phyloP scores from a whole-genome alignment of 2,888 invertebrate species.

The Therioaphis trifolii region DNA sequence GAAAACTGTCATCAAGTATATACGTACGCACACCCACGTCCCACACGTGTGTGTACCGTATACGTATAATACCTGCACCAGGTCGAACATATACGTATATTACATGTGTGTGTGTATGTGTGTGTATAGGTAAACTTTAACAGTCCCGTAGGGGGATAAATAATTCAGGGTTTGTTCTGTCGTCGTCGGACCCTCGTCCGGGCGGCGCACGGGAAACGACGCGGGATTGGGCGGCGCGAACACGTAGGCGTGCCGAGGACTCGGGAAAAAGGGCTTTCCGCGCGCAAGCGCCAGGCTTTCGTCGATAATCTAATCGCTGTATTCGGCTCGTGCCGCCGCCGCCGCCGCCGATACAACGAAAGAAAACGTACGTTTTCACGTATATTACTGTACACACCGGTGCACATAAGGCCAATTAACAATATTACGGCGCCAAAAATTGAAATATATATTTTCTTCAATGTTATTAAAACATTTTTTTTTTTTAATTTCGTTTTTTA shows the following conservation, averaged over 20 bases:
- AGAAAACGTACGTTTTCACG: background rate
- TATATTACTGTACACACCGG: no score
- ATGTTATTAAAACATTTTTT: no score
- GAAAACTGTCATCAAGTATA: conserved; percentile 53
- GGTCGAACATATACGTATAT: background rate
- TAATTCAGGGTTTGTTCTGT: conserved; percentile 53
- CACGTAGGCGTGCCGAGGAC: conserved; percentile 44
- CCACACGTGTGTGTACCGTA: background rate
- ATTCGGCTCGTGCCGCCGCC: background rate
- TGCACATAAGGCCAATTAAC: no score
- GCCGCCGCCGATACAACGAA: background rate
- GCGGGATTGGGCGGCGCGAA: conserved; percentile 43
- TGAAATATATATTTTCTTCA: no score
- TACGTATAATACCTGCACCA: background rate
- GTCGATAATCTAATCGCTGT: conserved; percentile 47
- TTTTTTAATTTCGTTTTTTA: no score
- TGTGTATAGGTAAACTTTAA: no score
- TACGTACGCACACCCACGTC: background rate
- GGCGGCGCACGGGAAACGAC: conserved; percentile 36
- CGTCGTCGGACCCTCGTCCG: conserved; percentile 59
- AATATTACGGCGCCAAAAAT: no score
- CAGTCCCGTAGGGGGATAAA: conserved; percentile 47
- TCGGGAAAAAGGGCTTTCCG: conserved; percentile 43
- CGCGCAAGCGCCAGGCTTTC: conserved; percentile 56
- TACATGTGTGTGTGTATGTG: no score